These are phyloP conservation scores for Garrulus glandarius DNA, from an alignment of 2,797 vertebrate species.

Conservation along the genomic window DNA sequence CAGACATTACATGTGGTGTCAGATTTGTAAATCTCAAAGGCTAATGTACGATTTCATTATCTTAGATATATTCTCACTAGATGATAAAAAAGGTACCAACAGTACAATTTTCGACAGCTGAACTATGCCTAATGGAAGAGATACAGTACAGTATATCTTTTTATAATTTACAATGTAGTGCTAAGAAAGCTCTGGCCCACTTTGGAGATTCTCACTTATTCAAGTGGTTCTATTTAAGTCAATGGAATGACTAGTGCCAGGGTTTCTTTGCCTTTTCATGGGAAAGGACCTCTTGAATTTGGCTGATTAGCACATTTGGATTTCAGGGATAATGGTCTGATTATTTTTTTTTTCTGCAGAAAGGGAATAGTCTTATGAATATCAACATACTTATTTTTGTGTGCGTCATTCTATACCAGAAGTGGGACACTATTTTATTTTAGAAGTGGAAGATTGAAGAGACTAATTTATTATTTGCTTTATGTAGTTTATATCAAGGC, in stretches of 20 bases:
- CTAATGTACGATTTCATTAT: neutral
- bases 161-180: conserved; percentile 12
- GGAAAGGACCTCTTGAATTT: conserved; percentile 18
- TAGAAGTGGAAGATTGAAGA: conserved; percentile 42
- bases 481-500: conserved; percentile 59
- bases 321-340: conserved; percentile 42
- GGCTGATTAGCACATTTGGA: conserved; percentile 17
- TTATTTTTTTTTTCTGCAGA: neutral
- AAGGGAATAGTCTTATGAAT: conserved; percentile 34
- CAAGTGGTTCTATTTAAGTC: conserved; percentile 36
- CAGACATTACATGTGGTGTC: neutral
- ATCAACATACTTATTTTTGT: neutral
- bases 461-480: conserved; percentile 62
- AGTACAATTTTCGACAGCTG: neutral
- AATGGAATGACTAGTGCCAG: neutral
- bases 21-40: conserved; percentile 13
- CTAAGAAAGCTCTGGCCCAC: neutral
- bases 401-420: neutral
- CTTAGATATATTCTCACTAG: neutral
- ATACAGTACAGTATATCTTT: neutral
- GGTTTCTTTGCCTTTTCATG: conserved; percentile 12
- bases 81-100: conserved; percentile 31
- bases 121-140: neutral
- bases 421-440: conserved; percentile 13
- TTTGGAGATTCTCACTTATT: neutral